Evolutionary conservation across 2,113 vertebrate genomes (phyloP).

Genomic region (Gallinago paraguaiae): DNA sequence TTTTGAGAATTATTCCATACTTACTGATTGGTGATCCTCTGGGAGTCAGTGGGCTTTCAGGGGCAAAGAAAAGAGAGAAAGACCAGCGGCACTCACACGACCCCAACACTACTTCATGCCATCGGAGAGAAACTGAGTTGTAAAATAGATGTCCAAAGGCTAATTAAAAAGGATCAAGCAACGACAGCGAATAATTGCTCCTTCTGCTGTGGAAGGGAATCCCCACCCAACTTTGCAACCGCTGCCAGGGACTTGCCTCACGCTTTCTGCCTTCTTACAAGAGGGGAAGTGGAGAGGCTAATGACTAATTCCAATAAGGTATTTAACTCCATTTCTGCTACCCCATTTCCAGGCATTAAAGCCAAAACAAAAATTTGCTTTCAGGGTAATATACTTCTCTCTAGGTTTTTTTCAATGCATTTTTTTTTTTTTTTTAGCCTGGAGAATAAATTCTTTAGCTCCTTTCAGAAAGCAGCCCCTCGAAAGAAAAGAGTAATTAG

Average conservation of each 20-base stretch:
- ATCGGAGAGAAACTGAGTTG: neutral
- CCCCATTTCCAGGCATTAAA: neutral
- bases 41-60: neutral
- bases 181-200: neutral
- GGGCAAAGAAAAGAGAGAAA: neutral
- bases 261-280: constrained; percentile 19
- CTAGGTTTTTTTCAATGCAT: neutral
- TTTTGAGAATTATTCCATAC: neutral
- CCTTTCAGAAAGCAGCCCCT: neutral
- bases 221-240: neutral
- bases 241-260: constrained; percentile 12
- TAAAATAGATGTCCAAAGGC: neutral
- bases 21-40: neutral
- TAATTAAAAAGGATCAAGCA: neutral
- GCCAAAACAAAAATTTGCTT: neutral
- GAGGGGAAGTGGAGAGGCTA: neutral
- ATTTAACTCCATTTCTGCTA: neutral
- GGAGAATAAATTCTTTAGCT: neutral
- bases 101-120: neutral
- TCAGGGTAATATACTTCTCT: neutral
- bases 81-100: neutral
- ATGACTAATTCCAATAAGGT: neutral
- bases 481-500: neutral
- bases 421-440: neutral
- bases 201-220: constrained; percentile 30